These are phyloP conservation scores for Zapornia atra DNA, from an alignment of 2,113 vertebrate genomes.

Conservation along the genomic window DNA sequence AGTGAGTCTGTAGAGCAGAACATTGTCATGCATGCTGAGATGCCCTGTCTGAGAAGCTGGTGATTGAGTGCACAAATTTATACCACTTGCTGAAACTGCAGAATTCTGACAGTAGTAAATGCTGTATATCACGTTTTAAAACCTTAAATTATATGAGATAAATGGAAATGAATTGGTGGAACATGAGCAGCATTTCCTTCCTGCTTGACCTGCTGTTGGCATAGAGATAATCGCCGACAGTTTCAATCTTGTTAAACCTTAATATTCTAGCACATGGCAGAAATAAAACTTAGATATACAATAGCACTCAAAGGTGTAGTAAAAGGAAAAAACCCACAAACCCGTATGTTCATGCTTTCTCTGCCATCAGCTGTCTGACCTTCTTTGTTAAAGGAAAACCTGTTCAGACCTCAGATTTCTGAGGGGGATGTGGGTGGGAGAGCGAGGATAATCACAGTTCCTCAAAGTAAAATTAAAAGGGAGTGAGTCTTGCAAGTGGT, in stretches of 20 bases:
- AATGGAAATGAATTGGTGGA: not conserved
- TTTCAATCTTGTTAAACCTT: not conserved
- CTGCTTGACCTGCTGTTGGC: not conserved
- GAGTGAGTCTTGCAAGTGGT: not conserved
- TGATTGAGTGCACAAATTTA: not conserved
- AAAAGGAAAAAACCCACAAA: not conserved
- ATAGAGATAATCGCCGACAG: not conserved
- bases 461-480: not conserved
- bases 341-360: not conserved
- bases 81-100: not conserved
- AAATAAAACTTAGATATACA: not conserved
- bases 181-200: not conserved
- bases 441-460: not conserved
- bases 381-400: not conserved
- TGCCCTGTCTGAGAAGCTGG: not conserved
- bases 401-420: not conserved
- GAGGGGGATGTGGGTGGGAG: too few species aligned
- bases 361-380: not conserved
- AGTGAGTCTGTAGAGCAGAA: not conserved
- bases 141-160: not conserved
- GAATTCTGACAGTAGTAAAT: not conserved
- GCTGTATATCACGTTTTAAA: not conserved
- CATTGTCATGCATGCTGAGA: rapidly evolving
- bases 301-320: not conserved
- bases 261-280: not conserved